These are phyloP conservation scores for Euphydryas editha DNA, from an alignment of 2,888 invertebrate species.

Conservation along the genomic window DNA sequence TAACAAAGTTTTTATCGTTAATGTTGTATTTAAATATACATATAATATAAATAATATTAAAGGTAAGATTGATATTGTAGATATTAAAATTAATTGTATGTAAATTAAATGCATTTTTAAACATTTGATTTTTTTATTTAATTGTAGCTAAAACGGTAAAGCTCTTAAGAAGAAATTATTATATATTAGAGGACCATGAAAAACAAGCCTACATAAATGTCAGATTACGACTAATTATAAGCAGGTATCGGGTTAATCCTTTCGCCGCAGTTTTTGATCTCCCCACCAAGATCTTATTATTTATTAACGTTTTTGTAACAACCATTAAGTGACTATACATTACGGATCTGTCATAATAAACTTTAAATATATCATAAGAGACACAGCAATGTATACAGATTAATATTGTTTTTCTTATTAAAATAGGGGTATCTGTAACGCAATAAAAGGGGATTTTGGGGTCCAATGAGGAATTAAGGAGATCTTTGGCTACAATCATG, in stretches of 20 bases:
- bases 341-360: not conserved
- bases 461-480: conserved; percentile 39
- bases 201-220: conserved; percentile 35
- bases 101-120: not conserved
- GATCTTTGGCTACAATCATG: conserved; percentile 34
- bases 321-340: conserved; percentile 12
- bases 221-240: conserved; percentile 40
- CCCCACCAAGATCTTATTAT: conserved; percentile 14
- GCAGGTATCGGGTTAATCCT: conserved; percentile 35
- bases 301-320: not conserved
- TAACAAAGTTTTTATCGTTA: too few relatives aligned
- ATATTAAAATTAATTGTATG: too few relatives aligned
- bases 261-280: conserved; percentile 29
- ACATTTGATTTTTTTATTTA: not conserved
- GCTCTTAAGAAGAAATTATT: not conserved
- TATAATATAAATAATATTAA: too few relatives aligned
- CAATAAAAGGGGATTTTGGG: conserved; percentile 28
- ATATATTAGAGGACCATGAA: conserved; percentile 21
- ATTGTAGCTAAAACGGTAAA: not conserved
- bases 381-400: not conserved
- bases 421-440: conserved; percentile 6
- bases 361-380: not conserved
- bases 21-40: too few relatives aligned
- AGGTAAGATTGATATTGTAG: too few relatives aligned
- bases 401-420: conserved; percentile 2